Conservation (phyloP, 2,888 invertebrate species). For the Xylota segnis region DNA sequence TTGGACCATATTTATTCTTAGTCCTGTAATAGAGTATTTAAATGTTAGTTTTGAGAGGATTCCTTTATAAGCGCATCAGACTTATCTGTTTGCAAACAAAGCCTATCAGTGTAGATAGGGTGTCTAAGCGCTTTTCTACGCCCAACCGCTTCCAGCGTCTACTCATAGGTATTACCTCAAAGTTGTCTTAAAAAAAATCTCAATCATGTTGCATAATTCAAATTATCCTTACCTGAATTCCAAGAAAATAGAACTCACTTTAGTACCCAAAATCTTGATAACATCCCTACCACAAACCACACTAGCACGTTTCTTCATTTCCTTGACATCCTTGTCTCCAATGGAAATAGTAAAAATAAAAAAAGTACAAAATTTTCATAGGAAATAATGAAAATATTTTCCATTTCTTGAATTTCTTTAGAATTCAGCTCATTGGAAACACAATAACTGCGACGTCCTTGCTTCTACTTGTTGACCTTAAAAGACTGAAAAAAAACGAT, state of each 20-base stretch:
- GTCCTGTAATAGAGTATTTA: too few relatives aligned
- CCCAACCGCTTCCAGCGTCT: too few relatives aligned
- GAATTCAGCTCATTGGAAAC: background rate
- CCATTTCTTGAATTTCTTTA: conserved; percentile 17
- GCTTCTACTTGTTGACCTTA: conserved; percentile 43
- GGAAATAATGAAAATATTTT: conserved; percentile 18
- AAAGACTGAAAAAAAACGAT: conserved; percentile 2
- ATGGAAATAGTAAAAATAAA: background rate
- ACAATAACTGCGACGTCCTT: conserved; percentile 8
- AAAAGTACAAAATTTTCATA: background rate
- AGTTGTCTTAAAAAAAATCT: too few relatives aligned
- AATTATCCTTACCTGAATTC: too few relatives aligned
- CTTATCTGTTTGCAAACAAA: too few relatives aligned
- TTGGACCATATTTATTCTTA: too few relatives aligned
- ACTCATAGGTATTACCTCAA: too few relatives aligned
- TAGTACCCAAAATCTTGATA: background rate
- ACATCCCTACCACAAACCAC: background rate
- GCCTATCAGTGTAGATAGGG: too few relatives aligned
- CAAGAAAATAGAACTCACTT: background rate
- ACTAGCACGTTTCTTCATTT: conserved; percentile 2
- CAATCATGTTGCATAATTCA: too few relatives aligned
- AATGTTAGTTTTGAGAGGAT: too few relatives aligned
- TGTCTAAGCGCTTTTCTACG: too few relatives aligned
- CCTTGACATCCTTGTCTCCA: conserved; percentile 2
- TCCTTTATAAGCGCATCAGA: too few relatives aligned